These are phyloP conservation scores for Corydoras sp. DNA, from an alignment of 2,113 vertebrate genomes.

Conservation along the genomic window DNA sequence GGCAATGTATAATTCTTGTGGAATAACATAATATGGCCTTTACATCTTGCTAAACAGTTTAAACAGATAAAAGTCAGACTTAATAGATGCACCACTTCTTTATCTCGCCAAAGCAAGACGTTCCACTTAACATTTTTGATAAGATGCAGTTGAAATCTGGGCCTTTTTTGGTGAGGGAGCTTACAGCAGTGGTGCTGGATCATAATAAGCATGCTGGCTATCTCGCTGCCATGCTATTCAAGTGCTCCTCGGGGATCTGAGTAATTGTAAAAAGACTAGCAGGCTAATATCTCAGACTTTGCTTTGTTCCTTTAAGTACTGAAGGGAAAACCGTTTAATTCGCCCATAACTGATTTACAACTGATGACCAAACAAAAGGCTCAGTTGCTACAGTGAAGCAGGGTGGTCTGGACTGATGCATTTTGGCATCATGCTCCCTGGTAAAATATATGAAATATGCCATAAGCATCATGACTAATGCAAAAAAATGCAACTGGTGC, in stretches of 20 bases:
- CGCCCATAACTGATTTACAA: not conserved
- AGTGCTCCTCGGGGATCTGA: constrained; percentile 9
- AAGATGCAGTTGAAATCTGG: not conserved
- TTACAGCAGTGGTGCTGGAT: constrained; percentile 1
- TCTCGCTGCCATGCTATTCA: not conserved
- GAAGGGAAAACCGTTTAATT: not conserved
- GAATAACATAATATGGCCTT: not conserved
- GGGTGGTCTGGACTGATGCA: not conserved
- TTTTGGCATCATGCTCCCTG: constrained; percentile 2
- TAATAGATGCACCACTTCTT: not conserved
- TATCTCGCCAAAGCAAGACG: not conserved
- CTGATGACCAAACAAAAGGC: not conserved
- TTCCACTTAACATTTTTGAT: constrained; percentile 5
- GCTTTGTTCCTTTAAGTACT: not conserved
- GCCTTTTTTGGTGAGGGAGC: not conserved
- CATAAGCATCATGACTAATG: constrained; percentile 11
- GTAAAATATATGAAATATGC: constrained; percentile 1
- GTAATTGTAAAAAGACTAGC: constrained; percentile 3
- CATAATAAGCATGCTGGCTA: not conserved
- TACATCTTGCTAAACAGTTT: not conserved
- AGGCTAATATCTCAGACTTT: not conserved
- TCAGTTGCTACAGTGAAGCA: not conserved
- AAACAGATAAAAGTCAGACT: not conserved
- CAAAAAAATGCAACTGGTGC: not conserved
- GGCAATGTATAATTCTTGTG: not conserved